Percentiles rank a stretch among this genome's conserved stretches.
phyloP scores from a whole-genome alignment of 2,888 invertebrate species.

The Sinhomidia bicolor region DNA sequence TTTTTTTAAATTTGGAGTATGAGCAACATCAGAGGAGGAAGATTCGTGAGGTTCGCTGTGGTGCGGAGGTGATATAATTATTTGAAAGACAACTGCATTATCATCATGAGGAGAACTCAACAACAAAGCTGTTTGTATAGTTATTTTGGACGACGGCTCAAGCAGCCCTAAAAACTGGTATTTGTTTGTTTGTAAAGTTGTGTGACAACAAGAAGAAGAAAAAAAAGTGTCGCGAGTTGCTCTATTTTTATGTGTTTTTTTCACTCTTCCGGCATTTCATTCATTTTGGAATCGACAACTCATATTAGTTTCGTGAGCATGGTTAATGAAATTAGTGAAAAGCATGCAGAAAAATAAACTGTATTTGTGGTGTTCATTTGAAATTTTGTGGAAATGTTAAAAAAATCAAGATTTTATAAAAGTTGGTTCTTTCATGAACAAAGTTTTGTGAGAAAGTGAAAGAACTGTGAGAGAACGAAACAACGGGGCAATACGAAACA shows the following conservation, averaged over 20 bases:
- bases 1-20: slow-evolving; percentile 42
- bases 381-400: neutral
- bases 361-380: neutral
- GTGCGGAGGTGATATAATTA: neutral
- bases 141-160: slow-evolving; percentile 47
- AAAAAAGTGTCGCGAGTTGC: slow-evolving; percentile 10
- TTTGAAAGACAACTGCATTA: neutral
- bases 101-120: slow-evolving; percentile 23
- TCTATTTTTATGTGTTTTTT: neutral
- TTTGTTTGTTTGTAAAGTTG: slow-evolving; percentile 10
- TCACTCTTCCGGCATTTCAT: neutral
- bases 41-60: neutral
- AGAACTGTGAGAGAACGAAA: neutral
- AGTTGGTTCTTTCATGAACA: neutral
- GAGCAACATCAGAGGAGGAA: neutral
- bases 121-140: slow-evolving; percentile 17
- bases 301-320: too few species aligned
- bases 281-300: neutral
- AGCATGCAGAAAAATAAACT: neutral
- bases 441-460: slow-evolving; percentile 18
- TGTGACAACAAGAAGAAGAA: neutral
- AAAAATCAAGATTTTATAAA: neutral
- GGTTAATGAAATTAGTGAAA: neutral
- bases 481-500: slow-evolving; percentile 48
- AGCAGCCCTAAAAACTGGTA: slow-evolving; percentile 49